These are phyloP conservation scores for Saturnia japonica DNA, from an alignment of 2,888 invertebrate genomes.

Conservation along the genomic window DNA sequence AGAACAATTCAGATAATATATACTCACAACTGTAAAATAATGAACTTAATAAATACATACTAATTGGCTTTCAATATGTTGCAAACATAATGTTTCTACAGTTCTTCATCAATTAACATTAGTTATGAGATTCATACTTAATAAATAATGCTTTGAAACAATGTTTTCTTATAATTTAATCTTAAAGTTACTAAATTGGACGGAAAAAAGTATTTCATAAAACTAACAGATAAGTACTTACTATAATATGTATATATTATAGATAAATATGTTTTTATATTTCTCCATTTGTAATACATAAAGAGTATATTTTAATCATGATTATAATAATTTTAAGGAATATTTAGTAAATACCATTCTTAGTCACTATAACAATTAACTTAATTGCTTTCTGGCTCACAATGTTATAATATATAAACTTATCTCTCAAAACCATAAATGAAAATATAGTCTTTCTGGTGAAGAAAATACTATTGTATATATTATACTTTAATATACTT, in stretches of 20 bases:
- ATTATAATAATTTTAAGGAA: not conserved
- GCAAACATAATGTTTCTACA: not conserved
- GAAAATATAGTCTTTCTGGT: not conserved
- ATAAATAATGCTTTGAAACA: not conserved
- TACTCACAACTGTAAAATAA: not conserved
- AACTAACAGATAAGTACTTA: not conserved
- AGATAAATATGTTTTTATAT: not conserved
- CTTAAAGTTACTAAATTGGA: constrained; percentile 29
- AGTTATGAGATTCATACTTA: constrained; percentile 33
- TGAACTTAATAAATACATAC: not conserved
- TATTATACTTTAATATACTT: too few species aligned
- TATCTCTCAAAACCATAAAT: not conserved
- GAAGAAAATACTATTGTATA: not conserved
- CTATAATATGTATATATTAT: not conserved
- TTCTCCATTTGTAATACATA: not conserved
- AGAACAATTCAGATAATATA: not conserved
- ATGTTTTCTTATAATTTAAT: constrained; percentile 20
- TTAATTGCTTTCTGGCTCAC: not conserved
- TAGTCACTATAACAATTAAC: not conserved
- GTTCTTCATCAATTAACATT: not conserved
- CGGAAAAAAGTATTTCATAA: constrained; percentile 24
- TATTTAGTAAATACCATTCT: too few species aligned
- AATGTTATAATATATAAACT: not conserved
- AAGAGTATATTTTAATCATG: not conserved
- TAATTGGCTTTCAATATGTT: constrained; percentile 5